A percentile compares a stretch with the other conserved stretches of the same genome.
Conservation (phyloP, 2,888 invertebrate species). For the Aplocera efformata region DNA sequence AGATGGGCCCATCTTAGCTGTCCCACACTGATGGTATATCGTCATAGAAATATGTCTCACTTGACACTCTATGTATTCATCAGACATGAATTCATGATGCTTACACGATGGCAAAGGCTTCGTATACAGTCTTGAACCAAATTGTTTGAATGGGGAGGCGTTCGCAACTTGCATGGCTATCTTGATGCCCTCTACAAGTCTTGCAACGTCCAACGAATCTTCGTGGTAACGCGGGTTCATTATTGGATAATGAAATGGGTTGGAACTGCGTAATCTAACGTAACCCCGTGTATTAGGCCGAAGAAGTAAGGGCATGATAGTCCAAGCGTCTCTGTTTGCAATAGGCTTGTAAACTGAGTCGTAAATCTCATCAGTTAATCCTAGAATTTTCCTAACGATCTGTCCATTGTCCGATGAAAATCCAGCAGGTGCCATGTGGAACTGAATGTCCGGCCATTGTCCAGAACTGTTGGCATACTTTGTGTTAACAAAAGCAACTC, state of each 20-base stretch:
- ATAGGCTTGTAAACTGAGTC: conserved; percentile 90
- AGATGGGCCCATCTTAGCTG: conserved; percentile 92
- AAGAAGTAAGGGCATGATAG: conserved; percentile 91
- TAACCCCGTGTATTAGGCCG: conserved; percentile 90
- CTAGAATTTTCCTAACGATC: conserved; percentile 87
- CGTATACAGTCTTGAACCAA: conserved; percentile 87
- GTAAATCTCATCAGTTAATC: conserved; percentile 89
- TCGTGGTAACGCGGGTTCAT: conserved; percentile 97
- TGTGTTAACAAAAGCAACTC: conserved; percentile 92
- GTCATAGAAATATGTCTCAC: conserved; percentile 93
- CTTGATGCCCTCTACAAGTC: conserved; percentile 91
- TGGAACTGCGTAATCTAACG: conserved; percentile 86
- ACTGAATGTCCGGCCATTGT: conserved; percentile 93
- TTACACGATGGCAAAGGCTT: conserved; percentile 90
- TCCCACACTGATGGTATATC: conserved; percentile 93
- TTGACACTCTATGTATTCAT: conserved; percentile 93
- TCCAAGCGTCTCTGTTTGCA: conserved; percentile 89
- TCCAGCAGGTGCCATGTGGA: conserved; percentile 95
- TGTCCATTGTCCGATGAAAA: conserved; percentile 89
- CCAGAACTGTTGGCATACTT: conserved; percentile 88
- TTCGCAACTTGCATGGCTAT: conserved; percentile 87
- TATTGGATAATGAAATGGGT: conserved; percentile 92
- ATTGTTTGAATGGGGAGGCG: conserved; percentile 89
- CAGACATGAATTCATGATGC: conserved; percentile 85
- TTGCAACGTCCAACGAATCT: conserved; percentile 87